These are phyloP conservation scores for Colletes latitarsis DNA, from an alignment of 1,140 invertebrate genomes.

Conservation along the genomic window DNA sequence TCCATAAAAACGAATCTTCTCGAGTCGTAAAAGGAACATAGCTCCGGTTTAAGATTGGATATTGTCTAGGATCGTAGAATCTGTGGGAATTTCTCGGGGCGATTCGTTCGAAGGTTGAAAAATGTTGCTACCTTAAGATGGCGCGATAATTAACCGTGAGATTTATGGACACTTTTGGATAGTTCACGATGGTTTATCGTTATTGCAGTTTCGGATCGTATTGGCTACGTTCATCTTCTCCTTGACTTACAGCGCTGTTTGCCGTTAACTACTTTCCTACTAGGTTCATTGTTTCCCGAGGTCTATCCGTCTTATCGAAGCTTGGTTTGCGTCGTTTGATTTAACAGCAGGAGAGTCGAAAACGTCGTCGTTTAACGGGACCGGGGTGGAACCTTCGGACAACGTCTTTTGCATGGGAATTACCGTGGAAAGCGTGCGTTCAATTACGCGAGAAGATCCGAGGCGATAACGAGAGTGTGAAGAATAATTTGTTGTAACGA, in stretches of 20 bases:
- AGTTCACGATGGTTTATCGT: neutral
- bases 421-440: neutral
- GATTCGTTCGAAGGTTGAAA: no score
- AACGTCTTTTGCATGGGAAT: conserved; percentile 3
- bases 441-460: neutral
- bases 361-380: no score
- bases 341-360: neutral
- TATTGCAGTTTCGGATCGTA: neutral
- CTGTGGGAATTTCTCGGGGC: no score
- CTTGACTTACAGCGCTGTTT: neutral
- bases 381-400: no score
- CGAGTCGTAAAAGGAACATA: no score
- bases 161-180: neutral
- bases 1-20: no score
- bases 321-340: neutral
- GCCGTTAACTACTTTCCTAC: conserved; percentile 15
- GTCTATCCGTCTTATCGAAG: neutral
- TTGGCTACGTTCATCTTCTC: neutral
- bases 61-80: no score
- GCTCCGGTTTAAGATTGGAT: no score
- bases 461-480: neutral
- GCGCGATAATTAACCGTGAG: neutral
- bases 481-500: neutral
- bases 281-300: neutral
- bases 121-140: no score